A percentile compares a stretch with the other conserved stretches of the same genome.
Evolutionary conservation across 2,797 vertebrate genomes (phyloP).

Genomic region (Meriones psammophilus): DNA sequence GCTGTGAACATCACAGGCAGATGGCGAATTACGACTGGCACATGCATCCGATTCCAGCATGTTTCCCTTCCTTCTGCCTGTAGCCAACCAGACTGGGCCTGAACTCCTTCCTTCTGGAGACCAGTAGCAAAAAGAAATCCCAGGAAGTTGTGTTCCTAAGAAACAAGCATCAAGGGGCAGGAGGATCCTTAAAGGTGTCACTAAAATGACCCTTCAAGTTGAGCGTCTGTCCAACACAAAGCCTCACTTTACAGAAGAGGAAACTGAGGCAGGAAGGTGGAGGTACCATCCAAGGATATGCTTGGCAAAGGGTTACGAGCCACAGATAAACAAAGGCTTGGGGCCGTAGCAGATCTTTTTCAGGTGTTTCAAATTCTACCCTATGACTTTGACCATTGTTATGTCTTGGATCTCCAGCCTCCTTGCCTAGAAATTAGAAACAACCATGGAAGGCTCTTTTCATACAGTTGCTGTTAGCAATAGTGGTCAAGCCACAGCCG

Average conservation of each 20-base stretch:
- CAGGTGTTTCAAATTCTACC: neutral
- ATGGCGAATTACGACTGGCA: neutral
- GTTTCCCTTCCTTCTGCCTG: constrained; percentile 15
- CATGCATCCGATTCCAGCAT: neutral
- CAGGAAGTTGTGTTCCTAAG: neutral
- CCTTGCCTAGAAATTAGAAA: neutral
- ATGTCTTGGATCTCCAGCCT: no score
- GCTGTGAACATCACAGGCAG: neutral
- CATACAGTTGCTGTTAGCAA: neutral
- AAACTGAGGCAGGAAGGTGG: neutral
- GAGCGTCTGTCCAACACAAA: neutral
- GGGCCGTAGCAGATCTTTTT: neutral
- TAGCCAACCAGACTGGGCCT: neutral
- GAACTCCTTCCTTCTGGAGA: neutral
- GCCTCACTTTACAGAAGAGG: neutral
- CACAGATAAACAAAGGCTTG: neutral
- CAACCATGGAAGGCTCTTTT: neutral
- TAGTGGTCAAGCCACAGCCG: neutral
- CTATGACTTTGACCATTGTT: neutral
- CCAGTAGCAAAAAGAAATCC: neutral
- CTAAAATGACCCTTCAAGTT: neutral
- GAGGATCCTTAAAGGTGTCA: neutral
- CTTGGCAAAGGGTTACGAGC: neutral
- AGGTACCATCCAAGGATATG: neutral
- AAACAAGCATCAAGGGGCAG: neutral